A percentile compares a stretch with the other conserved stretches of the same genome.
phyloP scores from a whole-genome alignment of 1,140 invertebrate genomes.

The Polyergus mexicanus region DNA sequence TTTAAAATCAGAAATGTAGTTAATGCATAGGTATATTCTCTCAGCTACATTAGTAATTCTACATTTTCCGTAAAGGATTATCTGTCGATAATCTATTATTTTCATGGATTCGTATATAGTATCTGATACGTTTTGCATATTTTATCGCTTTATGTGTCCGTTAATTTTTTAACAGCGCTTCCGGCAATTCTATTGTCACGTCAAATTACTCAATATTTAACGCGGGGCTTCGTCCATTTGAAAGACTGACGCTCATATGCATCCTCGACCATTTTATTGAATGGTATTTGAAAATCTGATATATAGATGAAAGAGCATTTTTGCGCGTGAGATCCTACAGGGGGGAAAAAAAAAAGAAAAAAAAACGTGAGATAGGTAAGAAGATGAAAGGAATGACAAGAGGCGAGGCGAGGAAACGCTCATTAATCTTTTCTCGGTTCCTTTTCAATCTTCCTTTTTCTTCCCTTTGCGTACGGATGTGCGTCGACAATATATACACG shows the following conservation, averaged over 20 bases:
- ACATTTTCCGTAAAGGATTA: conserved; percentile 66
- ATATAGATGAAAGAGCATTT: neutral
- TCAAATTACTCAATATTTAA: conserved; percentile 59
- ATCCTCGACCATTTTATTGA: conserved; percentile 14
- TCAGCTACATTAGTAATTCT: conserved; percentile 56
- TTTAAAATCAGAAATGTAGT: conserved; percentile 23
- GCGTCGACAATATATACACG: conserved; percentile 51
- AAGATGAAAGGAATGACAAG: conserved; percentile 18
- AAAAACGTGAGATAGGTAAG: neutral
- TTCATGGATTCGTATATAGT: conserved; percentile 25
- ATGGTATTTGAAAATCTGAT: conserved; percentile 13
- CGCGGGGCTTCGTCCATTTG: conserved; percentile 31
- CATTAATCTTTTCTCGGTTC: conserved; percentile 55
- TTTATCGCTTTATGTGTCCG: conserved; percentile 39
- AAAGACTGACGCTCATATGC: conserved; percentile 16
- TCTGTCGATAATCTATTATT: conserved; percentile 67
- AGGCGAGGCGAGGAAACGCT: conserved; percentile 32
- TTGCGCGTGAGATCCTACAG: neutral
- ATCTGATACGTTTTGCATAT: conserved; percentile 39
- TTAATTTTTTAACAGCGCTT: conserved; percentile 55
- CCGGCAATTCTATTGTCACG: conserved; percentile 40
- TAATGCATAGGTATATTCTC: conserved; percentile 21
- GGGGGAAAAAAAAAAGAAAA: too few relatives aligned
- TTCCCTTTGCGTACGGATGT: conserved; percentile 46
- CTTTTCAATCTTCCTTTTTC: conserved; percentile 44